phyloP scores from a whole-genome alignment of 1,140 invertebrate species.

The Dermatophagoides farinae region DNA sequence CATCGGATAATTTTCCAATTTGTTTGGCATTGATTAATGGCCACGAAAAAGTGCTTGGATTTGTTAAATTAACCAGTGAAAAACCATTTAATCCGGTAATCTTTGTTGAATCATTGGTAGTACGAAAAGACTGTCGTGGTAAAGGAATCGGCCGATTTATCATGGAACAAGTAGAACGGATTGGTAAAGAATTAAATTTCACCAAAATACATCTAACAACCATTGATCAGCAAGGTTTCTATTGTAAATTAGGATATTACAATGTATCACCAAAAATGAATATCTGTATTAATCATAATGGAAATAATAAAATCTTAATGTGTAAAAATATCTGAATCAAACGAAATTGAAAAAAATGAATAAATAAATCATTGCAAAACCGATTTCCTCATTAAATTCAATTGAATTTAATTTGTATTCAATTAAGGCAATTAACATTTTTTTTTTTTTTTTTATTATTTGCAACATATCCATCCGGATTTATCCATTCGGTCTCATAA shows the following conservation, averaged over 20 bases:
- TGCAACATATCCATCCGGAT: too few species aligned
- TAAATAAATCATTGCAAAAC: neutral
- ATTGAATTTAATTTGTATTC: neutral
- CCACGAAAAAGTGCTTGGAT: neutral
- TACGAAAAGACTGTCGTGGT: neutral
- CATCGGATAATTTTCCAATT: constrained; percentile 1
- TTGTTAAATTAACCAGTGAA: neutral
- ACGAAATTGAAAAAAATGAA: neutral
- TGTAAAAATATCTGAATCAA: neutral
- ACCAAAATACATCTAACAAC: neutral
- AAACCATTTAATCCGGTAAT: neutral
- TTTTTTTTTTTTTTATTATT: too few species aligned
- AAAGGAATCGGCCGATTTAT: constrained; percentile 1
- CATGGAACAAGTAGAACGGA: neutral
- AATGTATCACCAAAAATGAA: neutral
- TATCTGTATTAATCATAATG: neutral
- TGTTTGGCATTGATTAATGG: neutral
- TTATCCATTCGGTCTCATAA: too few species aligned
- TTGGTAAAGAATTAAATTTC: neutral
- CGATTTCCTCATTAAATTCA: constrained; percentile 8
- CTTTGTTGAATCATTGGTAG: neutral
- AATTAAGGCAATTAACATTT: neutral
- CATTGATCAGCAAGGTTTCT: neutral
- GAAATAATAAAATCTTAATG: neutral
- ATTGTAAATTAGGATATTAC: neutral